Conservation (phyloP, 2,113 vertebrate species). For the Microcebus jonahi region DNA sequence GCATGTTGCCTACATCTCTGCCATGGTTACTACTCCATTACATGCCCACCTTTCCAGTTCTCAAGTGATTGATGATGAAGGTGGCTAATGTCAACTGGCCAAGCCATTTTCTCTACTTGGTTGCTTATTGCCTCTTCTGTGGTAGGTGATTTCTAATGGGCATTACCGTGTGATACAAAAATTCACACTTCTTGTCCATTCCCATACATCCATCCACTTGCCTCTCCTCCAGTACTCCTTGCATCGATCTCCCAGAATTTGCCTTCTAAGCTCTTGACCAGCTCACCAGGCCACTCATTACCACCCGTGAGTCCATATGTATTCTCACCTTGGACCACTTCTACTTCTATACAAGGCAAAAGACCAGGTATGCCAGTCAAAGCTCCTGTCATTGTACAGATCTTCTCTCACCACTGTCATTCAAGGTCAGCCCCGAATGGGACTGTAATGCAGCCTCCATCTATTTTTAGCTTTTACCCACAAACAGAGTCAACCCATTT, state of each 20-base stretch:
- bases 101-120: neutral
- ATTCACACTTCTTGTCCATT: neutral
- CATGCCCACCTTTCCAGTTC: neutral
- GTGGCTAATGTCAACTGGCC: neutral
- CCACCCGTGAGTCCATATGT: neutral
- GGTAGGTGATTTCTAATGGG: neutral
- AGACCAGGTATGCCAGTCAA: neutral
- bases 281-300: neutral
- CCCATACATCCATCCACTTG: neutral
- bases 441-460: neutral
- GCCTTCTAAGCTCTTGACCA: neutral
- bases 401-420: neutral
- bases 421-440: neutral
- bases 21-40: neutral
- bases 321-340: neutral
- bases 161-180: neutral
- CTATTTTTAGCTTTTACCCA: neutral
- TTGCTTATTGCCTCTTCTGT: neutral
- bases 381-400: neutral
- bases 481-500: conserved; percentile 2
- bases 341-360: neutral
- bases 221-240: neutral
- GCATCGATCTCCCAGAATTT: neutral
- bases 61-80: neutral
- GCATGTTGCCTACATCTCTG: neutral